A percentile compares a stretch with the other conserved stretches of the same genome.
Conservation (phyloP, 2,113 vertebrate genomes). For the Mustelus asterias region DNA sequence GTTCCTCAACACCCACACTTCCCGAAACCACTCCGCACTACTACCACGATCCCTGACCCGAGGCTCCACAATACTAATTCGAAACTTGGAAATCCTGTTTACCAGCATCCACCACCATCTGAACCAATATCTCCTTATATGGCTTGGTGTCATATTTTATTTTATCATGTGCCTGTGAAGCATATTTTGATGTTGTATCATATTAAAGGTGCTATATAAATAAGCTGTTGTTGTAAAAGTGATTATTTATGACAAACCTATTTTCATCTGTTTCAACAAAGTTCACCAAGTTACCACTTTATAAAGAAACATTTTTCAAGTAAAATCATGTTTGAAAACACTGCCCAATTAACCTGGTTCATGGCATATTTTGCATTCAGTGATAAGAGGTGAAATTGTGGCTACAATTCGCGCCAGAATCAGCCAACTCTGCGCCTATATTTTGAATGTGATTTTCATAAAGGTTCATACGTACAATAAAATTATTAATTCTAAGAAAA, state of each 20-base stretch:
- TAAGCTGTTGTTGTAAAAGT: no score
- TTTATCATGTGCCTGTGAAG: no score
- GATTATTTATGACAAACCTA: background rate
- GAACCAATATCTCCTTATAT: background rate
- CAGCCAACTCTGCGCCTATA: background rate
- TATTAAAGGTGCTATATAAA: no score
- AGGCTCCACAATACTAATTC: background rate
- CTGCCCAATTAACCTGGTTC: no score
- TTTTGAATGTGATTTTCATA: background rate
- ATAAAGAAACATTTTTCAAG: background rate
- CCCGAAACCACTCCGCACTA: background rate
- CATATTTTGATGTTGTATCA: no score
- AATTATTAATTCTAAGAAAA: background rate
- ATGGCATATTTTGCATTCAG: no score
- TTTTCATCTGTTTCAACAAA: background rate
- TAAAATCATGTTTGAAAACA: background rate
- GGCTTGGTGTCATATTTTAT: no score
- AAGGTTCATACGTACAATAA: background rate
- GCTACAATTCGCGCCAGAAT: no score
- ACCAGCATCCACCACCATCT: background rate
- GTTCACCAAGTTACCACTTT: background rate
- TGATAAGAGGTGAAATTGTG: no score
- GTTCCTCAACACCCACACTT: background rate
- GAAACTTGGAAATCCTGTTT: background rate
- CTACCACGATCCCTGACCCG: background rate